phyloP scores from a whole-genome alignment of 2,797 vertebrate species.

The Lagorchestes hirsutus region DNA sequence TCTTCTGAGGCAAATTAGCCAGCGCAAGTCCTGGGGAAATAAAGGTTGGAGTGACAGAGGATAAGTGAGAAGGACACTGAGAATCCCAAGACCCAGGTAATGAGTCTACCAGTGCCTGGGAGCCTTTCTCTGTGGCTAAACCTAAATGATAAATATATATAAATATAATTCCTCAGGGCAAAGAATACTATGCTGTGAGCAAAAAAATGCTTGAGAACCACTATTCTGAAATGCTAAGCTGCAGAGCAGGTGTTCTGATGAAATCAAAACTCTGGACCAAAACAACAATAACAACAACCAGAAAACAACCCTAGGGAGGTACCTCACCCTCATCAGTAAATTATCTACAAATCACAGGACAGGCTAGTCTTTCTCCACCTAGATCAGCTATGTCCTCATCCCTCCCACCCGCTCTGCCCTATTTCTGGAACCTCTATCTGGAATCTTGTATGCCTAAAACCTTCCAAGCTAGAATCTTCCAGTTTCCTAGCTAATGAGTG shows the following conservation, averaged over 20 bases:
- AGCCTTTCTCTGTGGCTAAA: background rate
- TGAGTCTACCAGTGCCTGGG: background rate
- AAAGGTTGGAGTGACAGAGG: background rate
- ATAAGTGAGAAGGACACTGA: background rate
- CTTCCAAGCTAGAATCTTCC: background rate
- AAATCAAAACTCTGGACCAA: background rate
- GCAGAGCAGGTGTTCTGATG: background rate
- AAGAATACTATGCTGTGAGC: background rate
- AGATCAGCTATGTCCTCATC: background rate
- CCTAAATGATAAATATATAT: background rate
- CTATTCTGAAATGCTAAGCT: background rate
- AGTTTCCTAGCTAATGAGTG: background rate
- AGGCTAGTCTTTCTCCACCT: background rate
- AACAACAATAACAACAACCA: background rate
- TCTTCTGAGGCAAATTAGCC: background rate
- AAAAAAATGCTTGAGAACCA: background rate
- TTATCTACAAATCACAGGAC: background rate
- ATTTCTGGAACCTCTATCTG: background rate
- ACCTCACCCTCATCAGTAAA: background rate
- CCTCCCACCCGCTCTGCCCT: background rate
- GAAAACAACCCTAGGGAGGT: background rate
- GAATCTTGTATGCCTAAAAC: background rate
- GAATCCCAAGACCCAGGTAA: background rate
- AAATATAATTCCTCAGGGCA: background rate
- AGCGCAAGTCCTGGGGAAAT: background rate